Conservation (phyloP, 2,888 invertebrate genomes). For the Andrena chrysosceles region DNA sequence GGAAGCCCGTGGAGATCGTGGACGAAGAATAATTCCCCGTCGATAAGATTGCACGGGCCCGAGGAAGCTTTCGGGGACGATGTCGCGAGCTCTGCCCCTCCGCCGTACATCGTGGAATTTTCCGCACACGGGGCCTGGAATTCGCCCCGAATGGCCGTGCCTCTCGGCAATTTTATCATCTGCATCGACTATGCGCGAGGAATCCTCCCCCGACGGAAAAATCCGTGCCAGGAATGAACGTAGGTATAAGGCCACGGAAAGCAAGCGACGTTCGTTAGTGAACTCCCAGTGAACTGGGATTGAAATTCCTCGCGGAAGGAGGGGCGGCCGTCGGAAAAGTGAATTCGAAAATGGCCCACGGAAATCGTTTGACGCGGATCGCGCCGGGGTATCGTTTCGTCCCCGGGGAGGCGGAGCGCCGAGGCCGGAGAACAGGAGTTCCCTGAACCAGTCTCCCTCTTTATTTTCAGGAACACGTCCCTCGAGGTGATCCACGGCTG, state of each 20-base stretch:
- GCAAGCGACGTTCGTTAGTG: no score
- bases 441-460: background rate
- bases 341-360: slow-evolving; percentile 3
- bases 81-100: background rate
- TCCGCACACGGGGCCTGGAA: background rate
- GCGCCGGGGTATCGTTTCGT: background rate
- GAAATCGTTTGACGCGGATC: slow-evolving; percentile 20
- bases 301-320: no score
- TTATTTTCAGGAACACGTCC: slow-evolving; percentile 59
- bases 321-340: background rate
- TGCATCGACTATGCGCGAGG: background rate
- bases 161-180: background rate
- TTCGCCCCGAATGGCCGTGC: background rate
- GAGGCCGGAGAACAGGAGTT: background rate
- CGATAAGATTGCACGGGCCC: slow-evolving; percentile 50
- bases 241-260: background rate
- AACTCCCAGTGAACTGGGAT: no score
- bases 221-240: background rate
- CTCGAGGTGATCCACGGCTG: slow-evolving; percentile 34
- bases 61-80: slow-evolving; percentile 19
- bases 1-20: slow-evolving; percentile 41
- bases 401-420: background rate
- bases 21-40: slow-evolving; percentile 53
- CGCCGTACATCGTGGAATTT: background rate
- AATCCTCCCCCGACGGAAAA: background rate